Percentiles rank a stretch among this genome's conserved stretches.
Conservation (phyloP, 2,797 vertebrate species). For the Neomorphus geoffroyi region DNA sequence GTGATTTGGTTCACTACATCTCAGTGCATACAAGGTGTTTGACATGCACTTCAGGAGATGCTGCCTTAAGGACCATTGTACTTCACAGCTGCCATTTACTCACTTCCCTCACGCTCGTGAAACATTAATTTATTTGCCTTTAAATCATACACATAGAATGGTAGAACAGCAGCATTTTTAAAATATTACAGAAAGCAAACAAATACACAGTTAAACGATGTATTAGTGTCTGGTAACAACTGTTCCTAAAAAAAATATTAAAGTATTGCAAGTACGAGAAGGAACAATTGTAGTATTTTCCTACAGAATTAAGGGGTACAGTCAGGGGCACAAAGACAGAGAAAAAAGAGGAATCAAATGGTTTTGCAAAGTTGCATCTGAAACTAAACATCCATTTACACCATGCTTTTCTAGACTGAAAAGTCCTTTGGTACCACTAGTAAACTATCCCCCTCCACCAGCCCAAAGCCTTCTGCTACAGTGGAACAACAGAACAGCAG, state of each 20-base stretch:
- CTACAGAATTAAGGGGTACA: background rate
- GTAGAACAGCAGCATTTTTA: background rate
- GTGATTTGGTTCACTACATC: background rate
- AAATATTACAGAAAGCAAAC: background rate
- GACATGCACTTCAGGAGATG: background rate
- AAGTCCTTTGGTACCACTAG: background rate
- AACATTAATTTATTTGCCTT: background rate
- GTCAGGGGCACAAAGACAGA: background rate
- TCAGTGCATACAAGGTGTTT: background rate
- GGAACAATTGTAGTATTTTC: background rate
- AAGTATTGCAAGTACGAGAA: background rate
- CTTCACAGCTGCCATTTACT: background rate
- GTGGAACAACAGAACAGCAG: background rate
- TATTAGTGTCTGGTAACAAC: background rate
- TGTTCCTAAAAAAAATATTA: background rate
- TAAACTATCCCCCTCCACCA: background rate
- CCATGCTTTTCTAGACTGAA: background rate
- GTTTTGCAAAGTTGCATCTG: background rate
- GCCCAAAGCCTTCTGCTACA: background rate
- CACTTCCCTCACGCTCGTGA: background rate
- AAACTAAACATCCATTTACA: background rate
- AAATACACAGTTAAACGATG: background rate
- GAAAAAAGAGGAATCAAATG: background rate
- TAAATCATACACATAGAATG: background rate
- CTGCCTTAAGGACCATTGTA: background rate